Conservation (phyloP, 23 tunicate species). For the Diplosoma virens region DNA sequence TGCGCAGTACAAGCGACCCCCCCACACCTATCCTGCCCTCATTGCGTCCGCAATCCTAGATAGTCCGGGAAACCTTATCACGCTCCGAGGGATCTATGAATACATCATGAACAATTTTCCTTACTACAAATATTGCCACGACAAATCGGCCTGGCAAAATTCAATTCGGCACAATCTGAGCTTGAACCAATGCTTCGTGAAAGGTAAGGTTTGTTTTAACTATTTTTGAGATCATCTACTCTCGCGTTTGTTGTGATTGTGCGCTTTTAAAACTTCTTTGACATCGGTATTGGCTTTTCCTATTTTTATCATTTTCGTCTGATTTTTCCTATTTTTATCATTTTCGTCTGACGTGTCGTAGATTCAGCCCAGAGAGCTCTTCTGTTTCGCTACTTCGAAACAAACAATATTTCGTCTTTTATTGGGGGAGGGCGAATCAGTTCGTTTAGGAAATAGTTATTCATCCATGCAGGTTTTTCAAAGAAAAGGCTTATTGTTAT, state of each 20-base stretch:
- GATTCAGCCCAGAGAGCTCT: no score
- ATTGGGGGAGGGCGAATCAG: no score
- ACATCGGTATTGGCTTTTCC: no score
- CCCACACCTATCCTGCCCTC: constrained; percentile 93
- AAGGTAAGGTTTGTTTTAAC: constrained; percentile 65
- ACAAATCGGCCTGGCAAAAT: constrained; percentile 98
- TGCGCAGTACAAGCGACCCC: constrained; percentile 89
- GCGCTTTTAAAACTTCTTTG: no score
- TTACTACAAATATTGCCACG: constrained; percentile 95
- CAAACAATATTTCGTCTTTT: no score
- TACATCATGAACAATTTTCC: constrained; percentile 97
- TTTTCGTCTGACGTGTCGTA: not conserved
- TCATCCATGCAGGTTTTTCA: no score
- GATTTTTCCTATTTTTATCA: not conserved
- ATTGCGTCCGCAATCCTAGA: constrained; percentile 96
- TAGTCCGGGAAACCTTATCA: constrained; percentile 84
- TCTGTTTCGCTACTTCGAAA: no score
- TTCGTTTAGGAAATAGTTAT: no score
- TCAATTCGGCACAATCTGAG: constrained; percentile 94
- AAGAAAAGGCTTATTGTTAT: no score
- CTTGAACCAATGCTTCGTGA: constrained; percentile 92
- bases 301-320: not conserved
- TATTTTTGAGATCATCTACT: not conserved
- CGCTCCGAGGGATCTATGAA: constrained; percentile 92
- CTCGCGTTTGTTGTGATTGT: not conserved